Evolutionary conservation across 53 echinoderm and acorn worm genomes (phyloP).

Genomic region (Hippasteria phrygiana): DNA sequence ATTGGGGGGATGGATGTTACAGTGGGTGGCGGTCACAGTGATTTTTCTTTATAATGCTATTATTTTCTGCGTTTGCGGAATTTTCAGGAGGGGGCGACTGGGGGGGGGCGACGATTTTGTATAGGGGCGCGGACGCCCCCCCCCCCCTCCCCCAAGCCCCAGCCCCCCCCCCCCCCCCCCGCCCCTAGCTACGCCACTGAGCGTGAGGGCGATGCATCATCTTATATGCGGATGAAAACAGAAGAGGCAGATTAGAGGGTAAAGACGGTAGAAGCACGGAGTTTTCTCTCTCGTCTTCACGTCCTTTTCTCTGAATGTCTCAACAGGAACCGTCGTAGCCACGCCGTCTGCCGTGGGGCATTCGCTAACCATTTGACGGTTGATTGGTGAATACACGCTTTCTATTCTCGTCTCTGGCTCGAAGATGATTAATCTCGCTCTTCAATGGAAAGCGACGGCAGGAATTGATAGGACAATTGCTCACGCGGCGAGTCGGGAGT

Average conservation of each 20-base stretch:
- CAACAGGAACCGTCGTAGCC: neutral
- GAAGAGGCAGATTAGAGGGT: neutral
- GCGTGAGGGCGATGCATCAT: neutral
- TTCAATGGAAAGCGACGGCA: conserved; percentile 15
- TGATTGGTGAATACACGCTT: neutral
- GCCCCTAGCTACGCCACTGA: too few species aligned
- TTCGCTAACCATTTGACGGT: neutral
- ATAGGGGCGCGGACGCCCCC: too few species aligned
- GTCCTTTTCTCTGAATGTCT: too few species aligned
- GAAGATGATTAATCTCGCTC: conserved; percentile 15
- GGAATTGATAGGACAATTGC: conserved; percentile 27
- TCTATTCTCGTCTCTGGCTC: neutral
- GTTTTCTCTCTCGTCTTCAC: neutral
- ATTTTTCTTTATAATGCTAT: too few species aligned
- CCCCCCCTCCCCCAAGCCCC: too few species aligned
- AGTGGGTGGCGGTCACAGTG: too few species aligned
- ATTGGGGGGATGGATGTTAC: too few species aligned
- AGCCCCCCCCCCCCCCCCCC: too few species aligned
- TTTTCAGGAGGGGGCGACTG: too few species aligned
- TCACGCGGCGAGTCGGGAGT: conserved; percentile 12
- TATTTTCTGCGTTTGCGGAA: too few species aligned
- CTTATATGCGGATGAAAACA: neutral
- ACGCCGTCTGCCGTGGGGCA: neutral
- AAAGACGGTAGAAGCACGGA: too few species aligned
- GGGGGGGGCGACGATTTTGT: too few species aligned